Percentiles rank a stretch among this genome's conserved stretches.
Evolutionary conservation across 2,888 invertebrate genomes (phyloP).

Genomic region (Microplitis deprimator): DNA sequence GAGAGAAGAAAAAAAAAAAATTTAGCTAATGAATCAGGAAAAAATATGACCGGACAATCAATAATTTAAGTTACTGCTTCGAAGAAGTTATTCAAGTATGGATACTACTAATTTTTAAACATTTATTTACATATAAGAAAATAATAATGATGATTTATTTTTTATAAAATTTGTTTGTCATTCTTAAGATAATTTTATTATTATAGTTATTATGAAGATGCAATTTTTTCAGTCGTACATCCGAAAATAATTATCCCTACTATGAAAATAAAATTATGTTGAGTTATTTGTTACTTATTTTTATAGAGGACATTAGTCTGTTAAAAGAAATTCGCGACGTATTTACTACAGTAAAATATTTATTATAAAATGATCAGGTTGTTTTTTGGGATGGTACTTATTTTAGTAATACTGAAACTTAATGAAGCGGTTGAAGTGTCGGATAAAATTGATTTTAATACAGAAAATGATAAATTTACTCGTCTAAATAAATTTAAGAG

Average conservation of each 20-base stretch:
- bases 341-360: conserved; percentile 24
- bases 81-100: conserved; percentile 20
- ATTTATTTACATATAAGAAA: too few relatives aligned
- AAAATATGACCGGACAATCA: conserved; percentile 26
- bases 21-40: conserved; percentile 24
- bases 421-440: conserved; percentile 46
- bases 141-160: too few relatives aligned
- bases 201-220: neutral
- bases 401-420: conserved; percentile 21
- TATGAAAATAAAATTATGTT: neutral
- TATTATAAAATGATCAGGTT: conserved; percentile 27
- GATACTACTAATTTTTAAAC: neutral
- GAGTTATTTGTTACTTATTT: conserved; percentile 6
- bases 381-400: conserved; percentile 26
- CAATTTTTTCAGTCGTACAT: conserved; percentile 44
- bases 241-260: conserved; percentile 54
- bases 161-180: too few relatives aligned
- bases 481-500: neutral
- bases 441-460: conserved; percentile 55
- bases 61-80: conserved; percentile 2
- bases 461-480: neutral
- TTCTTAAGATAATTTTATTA: conserved; percentile 15
- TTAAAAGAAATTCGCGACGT: conserved; percentile 31
- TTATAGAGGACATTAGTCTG: conserved; percentile 43
- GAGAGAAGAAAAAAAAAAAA: neutral